Conservation (phyloP, 2,888 invertebrate species). For the Hypena proboscidalis region DNA sequence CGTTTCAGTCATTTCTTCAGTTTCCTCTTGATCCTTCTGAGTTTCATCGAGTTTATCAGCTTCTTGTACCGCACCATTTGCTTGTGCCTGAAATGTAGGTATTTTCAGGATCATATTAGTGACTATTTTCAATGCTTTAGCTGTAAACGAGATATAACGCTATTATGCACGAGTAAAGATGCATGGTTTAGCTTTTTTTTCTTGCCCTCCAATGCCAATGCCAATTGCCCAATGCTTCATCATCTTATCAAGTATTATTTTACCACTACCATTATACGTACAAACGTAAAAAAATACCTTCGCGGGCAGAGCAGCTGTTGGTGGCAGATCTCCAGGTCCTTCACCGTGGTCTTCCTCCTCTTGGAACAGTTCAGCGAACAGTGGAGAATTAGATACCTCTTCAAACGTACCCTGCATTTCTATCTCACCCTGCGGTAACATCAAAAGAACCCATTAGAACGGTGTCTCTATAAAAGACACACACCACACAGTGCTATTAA, state of each 20-base stretch:
- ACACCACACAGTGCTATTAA: background rate
- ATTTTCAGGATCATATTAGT: too few relatives aligned
- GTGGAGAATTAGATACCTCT: conserved; percentile 80
- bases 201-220: too few relatives aligned
- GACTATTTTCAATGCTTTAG: too few relatives aligned
- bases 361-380: conserved; percentile 76
- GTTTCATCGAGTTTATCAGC: conserved; percentile 44
- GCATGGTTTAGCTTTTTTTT: too few relatives aligned
- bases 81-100: conserved; percentile 57
- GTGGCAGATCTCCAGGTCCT: conserved; percentile 18
- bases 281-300: conserved; percentile 8
- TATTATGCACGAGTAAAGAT: too few relatives aligned
- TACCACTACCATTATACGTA: too few relatives aligned
- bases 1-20: conserved; percentile 87
- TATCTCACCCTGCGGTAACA: conserved; percentile 82
- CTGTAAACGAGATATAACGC: too few relatives aligned
- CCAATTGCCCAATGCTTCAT: too few relatives aligned
- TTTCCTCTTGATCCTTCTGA: conserved; percentile 84
- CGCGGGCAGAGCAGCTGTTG: conserved; percentile 60
- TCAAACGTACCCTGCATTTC: conserved; percentile 84
- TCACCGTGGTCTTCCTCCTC: conserved; percentile 66
- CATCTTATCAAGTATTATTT: too few relatives aligned
- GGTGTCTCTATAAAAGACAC: background rate
- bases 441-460: background rate
- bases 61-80: conserved; percentile 58